Conservation (phyloP, 2,888 invertebrate genomes). For the Hofmannophila pseudospretella region DNA sequence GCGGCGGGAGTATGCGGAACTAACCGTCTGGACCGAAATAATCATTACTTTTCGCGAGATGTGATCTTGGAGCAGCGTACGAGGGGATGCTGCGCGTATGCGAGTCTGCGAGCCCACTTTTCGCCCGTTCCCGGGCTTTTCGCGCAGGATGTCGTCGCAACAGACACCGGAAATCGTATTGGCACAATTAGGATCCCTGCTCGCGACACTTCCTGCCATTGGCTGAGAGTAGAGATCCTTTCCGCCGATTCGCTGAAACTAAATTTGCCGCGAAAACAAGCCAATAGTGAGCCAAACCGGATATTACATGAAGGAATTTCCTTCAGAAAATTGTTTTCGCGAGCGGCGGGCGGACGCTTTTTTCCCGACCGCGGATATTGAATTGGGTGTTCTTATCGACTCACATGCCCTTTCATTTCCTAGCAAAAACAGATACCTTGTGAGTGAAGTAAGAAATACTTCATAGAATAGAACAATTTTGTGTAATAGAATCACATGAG, state of each 20-base stretch:
- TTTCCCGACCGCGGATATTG: conserved; percentile 57
- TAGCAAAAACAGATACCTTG: conserved; percentile 18
- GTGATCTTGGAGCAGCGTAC: conserved; percentile 66
- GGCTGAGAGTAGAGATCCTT: conserved; percentile 29
- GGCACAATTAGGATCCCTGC: conserved; percentile 50
- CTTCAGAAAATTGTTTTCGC: conserved; percentile 71
- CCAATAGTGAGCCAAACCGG: conserved; percentile 55
- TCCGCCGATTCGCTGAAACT: conserved; percentile 36
- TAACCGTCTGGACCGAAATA: conserved; percentile 72
- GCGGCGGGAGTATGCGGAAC: conserved; percentile 66
- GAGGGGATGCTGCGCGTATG: conserved; percentile 65
- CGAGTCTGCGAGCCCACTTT: conserved; percentile 30
- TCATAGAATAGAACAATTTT: too few relatives aligned
- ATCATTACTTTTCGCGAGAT: conserved; percentile 78
- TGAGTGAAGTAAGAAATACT: too few relatives aligned
- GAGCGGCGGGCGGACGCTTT: conserved; percentile 48
- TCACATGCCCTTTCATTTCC: conserved; percentile 35
- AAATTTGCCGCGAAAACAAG: conserved; percentile 51
- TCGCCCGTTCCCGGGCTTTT: conserved; percentile 67
- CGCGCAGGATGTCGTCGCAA: conserved; percentile 65
- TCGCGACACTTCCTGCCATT: conserved; percentile 44
- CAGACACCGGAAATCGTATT: conserved; percentile 59
- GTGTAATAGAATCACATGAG: too few relatives aligned
- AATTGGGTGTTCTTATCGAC: conserved; percentile 44
- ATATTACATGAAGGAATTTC: conserved; percentile 66